These are phyloP conservation scores for Cyprinodon tularosa DNA, from an alignment of 2,113 vertebrate species.

Conservation along the genomic window DNA sequence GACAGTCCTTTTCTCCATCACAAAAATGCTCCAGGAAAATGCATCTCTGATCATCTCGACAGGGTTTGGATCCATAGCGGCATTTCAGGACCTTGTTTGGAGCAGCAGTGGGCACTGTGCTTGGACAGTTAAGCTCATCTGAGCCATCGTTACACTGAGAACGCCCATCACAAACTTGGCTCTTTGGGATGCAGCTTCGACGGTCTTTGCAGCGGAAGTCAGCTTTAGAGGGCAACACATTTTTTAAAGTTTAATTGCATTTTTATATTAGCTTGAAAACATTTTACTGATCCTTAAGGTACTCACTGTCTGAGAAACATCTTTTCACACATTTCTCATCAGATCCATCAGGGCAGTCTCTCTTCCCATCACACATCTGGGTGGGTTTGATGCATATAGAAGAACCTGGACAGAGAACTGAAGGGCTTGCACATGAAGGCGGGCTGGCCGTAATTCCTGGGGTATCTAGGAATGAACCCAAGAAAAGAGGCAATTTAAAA, in stretches of 20 bases:
- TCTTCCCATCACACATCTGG: conserved; percentile 82
- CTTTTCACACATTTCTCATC: conserved; percentile 82
- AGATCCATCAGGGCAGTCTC: conserved; percentile 85
- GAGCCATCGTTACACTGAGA: conserved; percentile 84
- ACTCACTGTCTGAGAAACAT: conserved; percentile 58
- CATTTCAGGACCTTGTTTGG: conserved; percentile 45
- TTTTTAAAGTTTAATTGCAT: too few species aligned
- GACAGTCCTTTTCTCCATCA: conserved; percentile 84
- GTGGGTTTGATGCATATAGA: conserved; percentile 78
- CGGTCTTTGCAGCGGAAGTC: conserved; percentile 80
- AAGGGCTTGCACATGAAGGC: conserved; percentile 48
- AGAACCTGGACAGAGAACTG: conserved; percentile 75
- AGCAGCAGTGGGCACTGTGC: not conserved
- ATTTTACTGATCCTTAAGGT: too few species aligned
- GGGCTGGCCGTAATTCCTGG: not conserved
- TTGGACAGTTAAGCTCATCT: conserved; percentile 79
- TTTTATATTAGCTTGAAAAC: too few species aligned
- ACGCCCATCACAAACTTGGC: conserved; percentile 82
- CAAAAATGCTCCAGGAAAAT: conserved; percentile 80
- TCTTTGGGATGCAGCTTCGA: conserved; percentile 67
- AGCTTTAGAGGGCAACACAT: conserved; percentile 11
- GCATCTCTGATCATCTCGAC: conserved; percentile 74
- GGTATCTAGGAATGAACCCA: not conserved
- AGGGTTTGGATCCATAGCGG: conserved; percentile 64
- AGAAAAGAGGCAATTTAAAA: not conserved